These are phyloP conservation scores for Neosalanx taihuensis DNA, from an alignment of 2,797 vertebrate genomes.

Conservation along the genomic window DNA sequence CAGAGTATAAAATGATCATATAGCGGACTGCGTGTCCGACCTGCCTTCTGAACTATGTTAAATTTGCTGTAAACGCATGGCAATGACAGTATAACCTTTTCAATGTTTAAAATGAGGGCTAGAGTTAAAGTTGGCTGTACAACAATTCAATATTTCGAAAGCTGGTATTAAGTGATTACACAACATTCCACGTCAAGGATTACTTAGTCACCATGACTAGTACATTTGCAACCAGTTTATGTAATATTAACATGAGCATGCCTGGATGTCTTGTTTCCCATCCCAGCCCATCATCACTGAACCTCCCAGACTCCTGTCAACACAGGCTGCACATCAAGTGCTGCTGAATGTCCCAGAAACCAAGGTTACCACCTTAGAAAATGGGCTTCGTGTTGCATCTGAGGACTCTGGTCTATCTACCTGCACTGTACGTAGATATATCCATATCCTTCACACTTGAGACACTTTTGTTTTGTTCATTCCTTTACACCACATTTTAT, in stretches of 20 bases:
- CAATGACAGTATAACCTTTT: not conserved
- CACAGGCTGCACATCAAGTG: conserved; percentile 77
- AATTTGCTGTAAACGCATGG: not conserved
- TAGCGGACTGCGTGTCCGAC: not conserved
- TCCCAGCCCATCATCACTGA: conserved; percentile 61
- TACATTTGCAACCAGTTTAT: not conserved
- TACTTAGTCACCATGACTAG: not conserved
- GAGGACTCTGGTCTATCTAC: conserved; percentile 93
- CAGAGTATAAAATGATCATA: not conserved
- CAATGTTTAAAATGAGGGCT: too few species aligned
- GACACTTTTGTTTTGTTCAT: not conserved
- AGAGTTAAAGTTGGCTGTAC: not conserved
- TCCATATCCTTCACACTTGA: not conserved
- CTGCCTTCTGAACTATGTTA: not conserved
- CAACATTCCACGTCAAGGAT: not conserved
- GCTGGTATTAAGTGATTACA: not conserved
- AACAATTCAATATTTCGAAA: not conserved
- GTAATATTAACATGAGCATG: not conserved
- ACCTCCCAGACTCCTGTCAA: conserved; percentile 62
- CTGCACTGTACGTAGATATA: conserved; percentile 80
- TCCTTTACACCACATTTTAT: too few species aligned
- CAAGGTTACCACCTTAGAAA: conserved; percentile 84
- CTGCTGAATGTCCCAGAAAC: conserved; percentile 94
- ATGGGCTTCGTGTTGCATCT: conserved; percentile 91
- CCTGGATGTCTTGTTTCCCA: not conserved